Conservation (phyloP, 2,113 vertebrate genomes). For the Nycticebus coucang region DNA sequence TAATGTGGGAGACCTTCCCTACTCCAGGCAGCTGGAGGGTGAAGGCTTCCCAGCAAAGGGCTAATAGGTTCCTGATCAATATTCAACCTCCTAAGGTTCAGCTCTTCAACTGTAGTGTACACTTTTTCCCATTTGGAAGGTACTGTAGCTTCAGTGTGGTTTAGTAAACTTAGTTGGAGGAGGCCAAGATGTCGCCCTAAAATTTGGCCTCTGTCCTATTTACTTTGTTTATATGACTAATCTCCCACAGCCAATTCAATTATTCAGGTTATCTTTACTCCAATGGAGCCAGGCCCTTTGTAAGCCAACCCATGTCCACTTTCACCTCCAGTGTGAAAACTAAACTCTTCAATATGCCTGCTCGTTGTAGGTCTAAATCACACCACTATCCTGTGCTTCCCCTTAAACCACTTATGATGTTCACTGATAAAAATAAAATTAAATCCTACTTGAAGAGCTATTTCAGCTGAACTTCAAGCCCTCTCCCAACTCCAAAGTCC, state of each 20-base stretch:
- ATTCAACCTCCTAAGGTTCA: slow-evolving; percentile 52
- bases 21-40: slow-evolving; percentile 31
- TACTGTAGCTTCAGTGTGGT: slow-evolving; percentile 72
- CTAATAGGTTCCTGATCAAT: slow-evolving; percentile 66
- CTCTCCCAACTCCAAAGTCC: slow-evolving; percentile 36
- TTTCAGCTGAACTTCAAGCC: slow-evolving; percentile 33
- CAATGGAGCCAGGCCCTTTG: slow-evolving; percentile 42
- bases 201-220: slow-evolving; percentile 56
- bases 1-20: slow-evolving; percentile 69
- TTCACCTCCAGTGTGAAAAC: slow-evolving; percentile 63
- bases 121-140: slow-evolving; percentile 65
- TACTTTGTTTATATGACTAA: slow-evolving; percentile 56
- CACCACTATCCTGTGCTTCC: slow-evolving; percentile 18
- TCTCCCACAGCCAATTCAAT: slow-evolving; percentile 46
- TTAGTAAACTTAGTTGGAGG: slow-evolving; percentile 53
- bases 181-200: slow-evolving; percentile 62
- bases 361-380: slow-evolving; percentile 28
- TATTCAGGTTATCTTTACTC: slow-evolving; percentile 33
- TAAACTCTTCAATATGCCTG: slow-evolving; percentile 36
- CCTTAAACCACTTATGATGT: neutral
- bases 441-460: neutral
- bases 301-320: slow-evolving; percentile 22
- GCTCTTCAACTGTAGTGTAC: slow-evolving; percentile 80
- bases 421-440: slow-evolving; percentile 51
- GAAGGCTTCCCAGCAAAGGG: slow-evolving; percentile 61